Evolutionary conservation across 1,140 invertebrate species (phyloP).

Genomic region (Leptinotarsa defecta): DNA sequence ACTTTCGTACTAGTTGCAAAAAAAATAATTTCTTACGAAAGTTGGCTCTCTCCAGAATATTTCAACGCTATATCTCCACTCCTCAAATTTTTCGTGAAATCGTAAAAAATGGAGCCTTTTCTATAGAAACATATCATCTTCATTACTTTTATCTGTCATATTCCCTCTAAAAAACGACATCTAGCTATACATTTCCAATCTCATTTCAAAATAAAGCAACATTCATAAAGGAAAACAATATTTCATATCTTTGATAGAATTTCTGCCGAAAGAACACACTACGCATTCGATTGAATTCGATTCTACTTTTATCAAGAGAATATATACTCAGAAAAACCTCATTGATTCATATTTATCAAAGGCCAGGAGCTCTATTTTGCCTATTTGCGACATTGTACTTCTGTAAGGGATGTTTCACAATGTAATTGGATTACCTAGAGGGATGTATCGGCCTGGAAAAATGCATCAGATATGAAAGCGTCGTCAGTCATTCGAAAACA

Average conservation of each 20-base stretch:
- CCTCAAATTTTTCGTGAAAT: too few species aligned
- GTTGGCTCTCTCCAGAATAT: too few species aligned
- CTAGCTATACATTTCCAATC: too few species aligned
- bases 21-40: too few species aligned
- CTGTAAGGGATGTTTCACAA: constrained; percentile 1
- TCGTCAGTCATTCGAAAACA: constrained; percentile 16
- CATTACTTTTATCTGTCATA: too few species aligned
- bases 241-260: neutral
- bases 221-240: neutral
- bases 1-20: too few species aligned
- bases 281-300: neutral
- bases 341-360: neutral
- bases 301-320: neutral
- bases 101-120: too few species aligned
- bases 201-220: too few species aligned
- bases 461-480: constrained; percentile 16
- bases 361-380: neutral
- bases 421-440: constrained; percentile 16
- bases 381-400: constrained; percentile 8
- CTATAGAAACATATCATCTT: too few species aligned
- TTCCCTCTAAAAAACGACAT: too few species aligned
- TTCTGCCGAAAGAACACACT: neutral
- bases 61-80: too few species aligned
- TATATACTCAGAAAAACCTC: neutral
- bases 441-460: constrained; percentile 15